phyloP scores from a whole-genome alignment of 2,888 invertebrate genomes.

The Ceraclea dissimilis region DNA sequence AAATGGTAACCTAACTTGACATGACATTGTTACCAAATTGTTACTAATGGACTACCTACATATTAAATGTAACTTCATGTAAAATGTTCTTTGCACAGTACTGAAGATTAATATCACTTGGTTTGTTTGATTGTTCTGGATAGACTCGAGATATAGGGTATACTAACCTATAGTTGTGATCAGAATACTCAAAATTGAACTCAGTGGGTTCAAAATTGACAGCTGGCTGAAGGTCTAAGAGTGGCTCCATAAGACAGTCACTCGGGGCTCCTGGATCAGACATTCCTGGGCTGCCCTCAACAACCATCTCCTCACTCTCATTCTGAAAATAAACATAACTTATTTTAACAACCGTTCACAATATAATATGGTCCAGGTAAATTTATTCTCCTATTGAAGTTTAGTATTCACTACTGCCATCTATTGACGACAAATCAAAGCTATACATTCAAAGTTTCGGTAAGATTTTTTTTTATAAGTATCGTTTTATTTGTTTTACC shows the following conservation, averaged over 20 bases:
- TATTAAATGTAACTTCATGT: no score
- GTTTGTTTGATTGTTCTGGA: no score
- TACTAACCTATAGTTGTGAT: slow-evolving; percentile 73
- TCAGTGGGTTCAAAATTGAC: slow-evolving; percentile 59
- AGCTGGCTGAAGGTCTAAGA: slow-evolving; percentile 53
- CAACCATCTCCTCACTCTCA: slow-evolving; percentile 65
- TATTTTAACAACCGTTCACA: neutral
- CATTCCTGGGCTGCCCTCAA: slow-evolving; percentile 50
- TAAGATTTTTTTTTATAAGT: no score
- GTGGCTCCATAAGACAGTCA: slow-evolving; percentile 70
- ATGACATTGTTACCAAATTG: neutral
- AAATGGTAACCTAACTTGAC: no score
- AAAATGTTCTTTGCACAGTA: no score
- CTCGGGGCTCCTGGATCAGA: slow-evolving; percentile 39
- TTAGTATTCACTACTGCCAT: no score
- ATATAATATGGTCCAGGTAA: neutral
- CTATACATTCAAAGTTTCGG: no score
- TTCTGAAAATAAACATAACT: slow-evolving; percentile 53
- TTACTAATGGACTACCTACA: neutral
- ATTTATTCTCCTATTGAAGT: neutral
- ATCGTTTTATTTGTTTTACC: no score
- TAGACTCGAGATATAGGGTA: no score
- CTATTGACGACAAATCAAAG: no score
- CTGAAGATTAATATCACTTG: no score
- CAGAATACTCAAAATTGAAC: slow-evolving; percentile 75